phyloP scores from a whole-genome alignment of 2,113 vertebrate species.

The Noctilio leporinus region DNA sequence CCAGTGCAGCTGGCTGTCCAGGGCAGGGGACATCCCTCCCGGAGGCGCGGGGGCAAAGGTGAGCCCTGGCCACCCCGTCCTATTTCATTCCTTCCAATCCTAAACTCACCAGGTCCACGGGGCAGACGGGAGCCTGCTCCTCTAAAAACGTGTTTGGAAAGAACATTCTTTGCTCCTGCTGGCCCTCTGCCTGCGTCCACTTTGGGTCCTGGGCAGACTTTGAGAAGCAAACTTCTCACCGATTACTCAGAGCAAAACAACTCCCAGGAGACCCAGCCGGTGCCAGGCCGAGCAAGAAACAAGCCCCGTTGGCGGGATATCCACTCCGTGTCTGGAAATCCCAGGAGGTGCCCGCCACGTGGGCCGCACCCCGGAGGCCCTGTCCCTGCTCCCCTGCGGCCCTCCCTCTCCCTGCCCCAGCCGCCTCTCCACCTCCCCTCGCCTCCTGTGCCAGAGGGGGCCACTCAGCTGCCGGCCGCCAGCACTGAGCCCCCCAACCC shows the following conservation, averaged over 20 bases:
- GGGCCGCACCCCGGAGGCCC: background rate
- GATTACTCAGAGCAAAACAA: conserved; percentile 64
- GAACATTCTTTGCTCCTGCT: background rate
- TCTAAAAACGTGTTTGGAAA: conserved; percentile 36
- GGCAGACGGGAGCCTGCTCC: conserved; percentile 2
- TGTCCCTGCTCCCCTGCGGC: background rate
- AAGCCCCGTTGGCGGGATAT: background rate
- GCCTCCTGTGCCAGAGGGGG: background rate
- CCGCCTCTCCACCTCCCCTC: background rate
- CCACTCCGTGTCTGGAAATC: background rate
- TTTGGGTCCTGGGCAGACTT: conserved; percentile 59
- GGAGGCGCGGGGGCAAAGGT: background rate
- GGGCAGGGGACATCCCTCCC: background rate
- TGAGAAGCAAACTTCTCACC: conserved; percentile 61
- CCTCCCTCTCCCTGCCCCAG: background rate
- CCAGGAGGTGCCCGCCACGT: background rate
- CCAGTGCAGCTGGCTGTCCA: background rate
- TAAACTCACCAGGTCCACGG: background rate
- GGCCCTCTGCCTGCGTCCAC: conserved; percentile 61
- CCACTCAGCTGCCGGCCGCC: background rate
- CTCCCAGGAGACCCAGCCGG: conserved; percentile 23
- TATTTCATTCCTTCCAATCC: background rate
- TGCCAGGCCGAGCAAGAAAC: conserved; percentile 10
- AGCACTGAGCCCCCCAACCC: background rate
- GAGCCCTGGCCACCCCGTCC: background rate